Evolutionary conservation across 2,113 vertebrate species (phyloP).

Genomic region (Pachyramphus minor): DNA sequence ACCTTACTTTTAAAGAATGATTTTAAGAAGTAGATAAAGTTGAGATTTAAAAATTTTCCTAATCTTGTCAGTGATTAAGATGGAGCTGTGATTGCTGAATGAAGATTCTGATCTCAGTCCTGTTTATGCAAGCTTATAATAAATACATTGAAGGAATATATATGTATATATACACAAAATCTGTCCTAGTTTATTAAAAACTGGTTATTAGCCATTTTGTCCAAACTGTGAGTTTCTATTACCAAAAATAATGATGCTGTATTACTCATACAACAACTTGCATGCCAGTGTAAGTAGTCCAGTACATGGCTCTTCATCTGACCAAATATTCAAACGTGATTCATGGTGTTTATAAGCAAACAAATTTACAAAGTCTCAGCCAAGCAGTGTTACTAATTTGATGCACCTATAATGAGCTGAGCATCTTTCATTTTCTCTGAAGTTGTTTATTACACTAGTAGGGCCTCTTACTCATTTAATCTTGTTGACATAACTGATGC

Average conservation of each 20-base stretch:
- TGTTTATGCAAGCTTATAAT: neutral
- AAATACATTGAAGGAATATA: neutral
- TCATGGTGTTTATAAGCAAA: neutral
- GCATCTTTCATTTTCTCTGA: neutral
- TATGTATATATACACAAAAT: neutral
- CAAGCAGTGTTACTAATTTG: neutral
- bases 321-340: neutral
- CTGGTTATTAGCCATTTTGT: neutral
- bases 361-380: neutral
- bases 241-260: neutral
- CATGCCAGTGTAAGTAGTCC: neutral
- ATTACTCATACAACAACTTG: neutral
- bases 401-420: neutral
- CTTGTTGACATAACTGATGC: neutral
- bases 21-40: neutral
- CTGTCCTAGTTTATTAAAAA: neutral
- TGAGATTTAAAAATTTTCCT: neutral
- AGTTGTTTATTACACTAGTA: conserved; percentile 3
- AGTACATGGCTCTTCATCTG: neutral
- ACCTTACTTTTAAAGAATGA: neutral
- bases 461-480: neutral
- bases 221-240: neutral
- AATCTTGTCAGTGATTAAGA: neutral
- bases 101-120: neutral
- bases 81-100: neutral